Base-by-base conservation (phyloP, 1,140 invertebrate genomes). In the Drosophila parabipectinata region DNA sequence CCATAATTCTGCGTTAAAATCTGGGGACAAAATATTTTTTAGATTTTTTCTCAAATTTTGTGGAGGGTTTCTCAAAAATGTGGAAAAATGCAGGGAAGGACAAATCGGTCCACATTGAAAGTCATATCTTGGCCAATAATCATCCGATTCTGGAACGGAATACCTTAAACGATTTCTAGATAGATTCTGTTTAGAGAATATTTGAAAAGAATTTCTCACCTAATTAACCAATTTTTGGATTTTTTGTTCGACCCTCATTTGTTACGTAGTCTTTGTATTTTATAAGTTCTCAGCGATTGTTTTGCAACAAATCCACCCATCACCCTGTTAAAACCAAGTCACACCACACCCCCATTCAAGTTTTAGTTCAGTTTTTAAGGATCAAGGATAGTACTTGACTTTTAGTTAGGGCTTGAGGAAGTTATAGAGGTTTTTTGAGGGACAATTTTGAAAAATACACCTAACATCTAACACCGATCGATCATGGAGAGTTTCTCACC, bases 401-500 rank as follows among this genome's bases (percentile, higher is more conserved):
- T 76, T 75, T 28, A 66, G 71, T 68, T 60, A 47, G 72, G 54
- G 63, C 15, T 54, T 54, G 41, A 63, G 28, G 15, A 52, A 34
- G 39, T 48, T 34, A 18, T 28, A 53, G 39, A 32, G 60, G 60
- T 14, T 67, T 41, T 64, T 18, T n/a, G 15, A 18, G 45, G 39
- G 21, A 62, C 45, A 24, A 51, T 30, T 45, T 63, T 73, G 45
- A 28, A 44, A 44, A 26, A 14, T 37, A 28, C 37, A 45, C 15
- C 15, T 18, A 44, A 28, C 37, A 39, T 45, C 50, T 4, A 62
- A 64, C 34, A 66, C 24, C 32, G 34, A 76, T 32, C 12, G 6
- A 32, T 47, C 41, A 66, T 95, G 93, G 95, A 96, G 91, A 94
- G 95, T 32, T 96, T 94, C 84, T 93, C 95, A 53, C 91, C 94